Evolutionary conservation across 2,797 vertebrate species (phyloP), one percentile per base, ranked within the genome.

Genomic region (Sebastes trivittatus): DNA sequence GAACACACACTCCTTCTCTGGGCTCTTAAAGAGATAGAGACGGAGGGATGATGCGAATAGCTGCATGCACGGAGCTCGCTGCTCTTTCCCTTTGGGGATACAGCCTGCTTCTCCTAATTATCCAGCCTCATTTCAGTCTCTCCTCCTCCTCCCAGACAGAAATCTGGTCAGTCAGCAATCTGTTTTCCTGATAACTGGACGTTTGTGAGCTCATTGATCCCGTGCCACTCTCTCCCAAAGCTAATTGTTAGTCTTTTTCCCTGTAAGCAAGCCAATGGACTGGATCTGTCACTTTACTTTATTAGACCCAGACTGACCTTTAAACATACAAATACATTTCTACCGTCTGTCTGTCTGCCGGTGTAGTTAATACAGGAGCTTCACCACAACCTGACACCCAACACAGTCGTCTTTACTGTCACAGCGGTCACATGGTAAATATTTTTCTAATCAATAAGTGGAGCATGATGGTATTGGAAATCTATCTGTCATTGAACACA

Each of bases 21-120:
- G 68, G 89, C 93, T 96, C 97, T 98, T 97, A 97, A 98, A 98
- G 97, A 92, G 95, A 96, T 96, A 97, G 96, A 94, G 95, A 95
- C 94, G 87, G 94, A 95, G 93, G 78, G 89, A 89, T 86, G 84
- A 60, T 80, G 80, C 81, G 79, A 85, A 76, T 71, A 76, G 87
- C 89, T 88, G 88, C 80, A 67, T 88, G 88, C 11, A 61, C 52
- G 32, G 72, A 22, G 87, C 87, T 89, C 55, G 38, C 84, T 86
- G 84, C 87, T 78, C 81, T 74, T 71, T 62, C 75, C 92, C 85
- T 83, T 77, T 77, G 87, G 93, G 91, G 85, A 95, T 86, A 79
- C 86, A 81, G 83, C 78, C 90, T 91, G 88, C 91, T 91, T 88
- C 75, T 93, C 88, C 91, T 93, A 89, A 94, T 94, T 90, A 93